A percentile compares a stretch with the other conserved stretches of the same genome.
Conservation (phyloP, 2,888 invertebrate species). For the Metopia argyrocephala region DNA sequence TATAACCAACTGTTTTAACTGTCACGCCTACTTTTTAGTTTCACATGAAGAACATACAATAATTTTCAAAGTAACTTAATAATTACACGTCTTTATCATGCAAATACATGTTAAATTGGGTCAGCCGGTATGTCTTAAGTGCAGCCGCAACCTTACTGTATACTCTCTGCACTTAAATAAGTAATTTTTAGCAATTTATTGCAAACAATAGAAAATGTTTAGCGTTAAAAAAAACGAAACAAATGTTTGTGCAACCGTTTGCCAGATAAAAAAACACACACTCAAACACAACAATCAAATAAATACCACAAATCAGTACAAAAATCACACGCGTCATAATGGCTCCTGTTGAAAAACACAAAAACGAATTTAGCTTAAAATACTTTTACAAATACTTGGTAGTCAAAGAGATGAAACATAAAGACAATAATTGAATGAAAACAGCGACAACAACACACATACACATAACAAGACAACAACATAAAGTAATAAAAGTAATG, state of each 20-base stretch:
- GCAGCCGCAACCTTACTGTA: too few species aligned
- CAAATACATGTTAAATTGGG: too few species aligned
- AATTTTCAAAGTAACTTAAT: too few species aligned
- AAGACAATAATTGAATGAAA: not conserved
- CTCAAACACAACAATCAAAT: not conserved
- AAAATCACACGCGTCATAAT: conserved; percentile 38
- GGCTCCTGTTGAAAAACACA: conserved; percentile 20
- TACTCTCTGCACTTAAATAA: too few species aligned
- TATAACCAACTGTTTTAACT: too few species aligned
- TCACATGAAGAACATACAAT: too few species aligned
- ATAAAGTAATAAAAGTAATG: conserved; percentile 43
- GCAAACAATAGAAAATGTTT: conserved; percentile 19
- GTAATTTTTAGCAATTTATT: not conserved
- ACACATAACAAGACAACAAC: not conserved
- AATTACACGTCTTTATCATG: too few species aligned
- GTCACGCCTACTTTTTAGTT: too few species aligned
- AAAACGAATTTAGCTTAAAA: conserved; percentile 4
- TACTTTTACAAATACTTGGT: not conserved
- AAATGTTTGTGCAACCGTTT: conserved; percentile 53
- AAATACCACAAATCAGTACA: conserved; percentile 48
- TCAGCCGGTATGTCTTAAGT: not conserved
- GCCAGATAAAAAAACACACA: not conserved
- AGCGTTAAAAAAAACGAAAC: not conserved
- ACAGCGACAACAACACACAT: too few species aligned
- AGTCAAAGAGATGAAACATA: not conserved